Evolutionary conservation across 1,140 invertebrate genomes (phyloP), one percentile per base, ranked within the genome.

Genomic region (Heliconius himera): DNA sequence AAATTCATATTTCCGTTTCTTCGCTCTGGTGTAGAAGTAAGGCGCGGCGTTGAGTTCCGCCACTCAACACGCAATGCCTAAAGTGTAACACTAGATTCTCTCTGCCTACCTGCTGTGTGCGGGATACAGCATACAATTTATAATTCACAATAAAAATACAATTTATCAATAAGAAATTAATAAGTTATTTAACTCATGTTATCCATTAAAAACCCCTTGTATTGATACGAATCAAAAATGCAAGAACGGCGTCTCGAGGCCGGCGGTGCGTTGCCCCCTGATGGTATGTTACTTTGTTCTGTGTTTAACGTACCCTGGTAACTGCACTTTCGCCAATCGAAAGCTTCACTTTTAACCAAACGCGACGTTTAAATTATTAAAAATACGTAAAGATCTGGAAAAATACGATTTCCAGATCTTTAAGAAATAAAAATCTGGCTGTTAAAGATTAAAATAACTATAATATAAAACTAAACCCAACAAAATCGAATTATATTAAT

Each of bases 161-260:
- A 20, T 20, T 20, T 29, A 26, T 29, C 9, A 66, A 26, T 29
- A 66, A 66, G 22, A 66, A 29, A 29, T 4, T 29, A 66, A 29
- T 13, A 66, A 66, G 9, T 66, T 22, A n/a, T 60, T n/a, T 29
- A 29, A 66, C 22, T 29, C 60, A 16, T 66, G 60, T 29, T 26
- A 3, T 66, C 4, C 1, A 29, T 66, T 29, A 9, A 11, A 26
- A 66, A 66, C 11, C 60, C 60, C 73, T 80, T 76, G 26, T 77
- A 80, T 76, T 66, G 79, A 80, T 73, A 80, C 56, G 70, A 29
- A 76, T 80, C 79, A 77, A 82, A 89, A 88, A 89, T 87, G 85
- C 85, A 91, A 89, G 82, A 84, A 84, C 83, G 87, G 80, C 82
- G 83, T 85, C 85, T 85, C 83, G 89, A 87, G 88, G 83, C 84